Conservation (phyloP, 2,113 vertebrate species). For the Nothocercus nigrocapillus region DNA sequence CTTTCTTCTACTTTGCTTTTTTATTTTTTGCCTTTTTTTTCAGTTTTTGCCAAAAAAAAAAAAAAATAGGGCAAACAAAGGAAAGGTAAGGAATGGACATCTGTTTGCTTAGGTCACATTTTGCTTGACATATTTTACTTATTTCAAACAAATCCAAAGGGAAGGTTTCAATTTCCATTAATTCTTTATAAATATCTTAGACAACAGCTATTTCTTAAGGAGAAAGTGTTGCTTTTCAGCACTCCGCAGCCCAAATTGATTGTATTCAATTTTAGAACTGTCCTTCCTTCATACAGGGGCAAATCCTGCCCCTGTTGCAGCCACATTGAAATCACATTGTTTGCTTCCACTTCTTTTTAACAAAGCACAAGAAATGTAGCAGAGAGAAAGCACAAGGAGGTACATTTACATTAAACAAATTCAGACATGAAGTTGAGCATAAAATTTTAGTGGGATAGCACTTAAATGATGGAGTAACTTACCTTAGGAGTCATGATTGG, state of each 20-base stretch:
- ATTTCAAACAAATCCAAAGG: not conserved
- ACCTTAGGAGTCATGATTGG: not conserved
- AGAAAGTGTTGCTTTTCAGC: not conserved
- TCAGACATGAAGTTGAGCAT: not conserved
- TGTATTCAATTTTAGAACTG: not conserved
- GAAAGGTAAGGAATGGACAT: not conserved
- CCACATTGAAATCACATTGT: not conserved
- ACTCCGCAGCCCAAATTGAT: not conserved
- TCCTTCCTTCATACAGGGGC: accelerated
- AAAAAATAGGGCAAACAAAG: not conserved
- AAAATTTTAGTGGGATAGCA: not conserved
- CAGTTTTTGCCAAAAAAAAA: not conserved
- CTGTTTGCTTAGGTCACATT: not conserved
- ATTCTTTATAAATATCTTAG: not conserved
- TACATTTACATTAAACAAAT: not conserved
- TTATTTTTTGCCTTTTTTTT: not conserved
- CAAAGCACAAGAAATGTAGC: not conserved
- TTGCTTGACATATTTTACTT: not conserved
- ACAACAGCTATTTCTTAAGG: not conserved
- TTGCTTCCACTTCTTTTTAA: constrained; percentile 12
- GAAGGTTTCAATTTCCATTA: not conserved
- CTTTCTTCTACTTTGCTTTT: not conserved
- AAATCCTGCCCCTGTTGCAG: not conserved
- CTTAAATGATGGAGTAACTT: not conserved
- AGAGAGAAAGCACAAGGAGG: not conserved